Percentiles rank a stretch among this genome's conserved stretches.
These are phyloP conservation scores for Leptodactylus fallax DNA, from an alignment of 2,797 vertebrate species.

Conservation along the genomic window DNA sequence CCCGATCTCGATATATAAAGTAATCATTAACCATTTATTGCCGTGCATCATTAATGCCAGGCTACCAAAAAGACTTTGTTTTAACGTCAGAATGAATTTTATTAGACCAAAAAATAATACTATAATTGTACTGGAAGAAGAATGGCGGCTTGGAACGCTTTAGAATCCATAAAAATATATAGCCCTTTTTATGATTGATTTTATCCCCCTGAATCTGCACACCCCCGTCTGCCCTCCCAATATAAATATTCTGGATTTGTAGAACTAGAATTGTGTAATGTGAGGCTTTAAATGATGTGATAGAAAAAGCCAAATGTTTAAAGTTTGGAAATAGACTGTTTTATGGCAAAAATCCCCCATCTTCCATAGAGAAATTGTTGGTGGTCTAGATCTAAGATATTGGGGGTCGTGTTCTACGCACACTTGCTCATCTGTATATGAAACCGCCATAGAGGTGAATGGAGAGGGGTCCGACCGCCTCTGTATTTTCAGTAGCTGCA, in stretches of 20 bases:
- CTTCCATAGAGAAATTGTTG: not conserved
- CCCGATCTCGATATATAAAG: too few species aligned
- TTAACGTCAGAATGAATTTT: constrained; percentile 31
- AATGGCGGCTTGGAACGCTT: not conserved
- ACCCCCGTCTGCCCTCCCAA: constrained; percentile 9
- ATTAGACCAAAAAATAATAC: constrained; percentile 29
- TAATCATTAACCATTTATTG: not conserved
- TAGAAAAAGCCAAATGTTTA: not conserved
- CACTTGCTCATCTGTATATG: too few species aligned
- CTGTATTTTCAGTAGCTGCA: too few species aligned
- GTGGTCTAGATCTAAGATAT: not conserved
- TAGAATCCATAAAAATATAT: constrained; percentile 31
- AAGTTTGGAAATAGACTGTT: constrained; percentile 15
- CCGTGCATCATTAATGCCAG: not conserved
- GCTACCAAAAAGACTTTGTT: constrained; percentile 1
- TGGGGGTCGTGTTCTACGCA: too few species aligned
- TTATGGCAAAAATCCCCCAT: not conserved
- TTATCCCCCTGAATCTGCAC: constrained; percentile 32
- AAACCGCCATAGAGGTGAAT: too few species aligned
- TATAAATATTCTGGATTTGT: constrained; percentile 36
- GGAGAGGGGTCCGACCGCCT: too few species aligned
- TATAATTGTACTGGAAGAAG: constrained; percentile 11
- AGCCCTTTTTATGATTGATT: constrained; percentile 33
- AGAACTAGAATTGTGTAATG: not conserved
- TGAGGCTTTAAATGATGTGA: not conserved